Evolutionary conservation across 2,797 vertebrate genomes (phyloP), one percentile per base, ranked within the genome.

Genomic region (Luscinia megarhynchos): DNA sequence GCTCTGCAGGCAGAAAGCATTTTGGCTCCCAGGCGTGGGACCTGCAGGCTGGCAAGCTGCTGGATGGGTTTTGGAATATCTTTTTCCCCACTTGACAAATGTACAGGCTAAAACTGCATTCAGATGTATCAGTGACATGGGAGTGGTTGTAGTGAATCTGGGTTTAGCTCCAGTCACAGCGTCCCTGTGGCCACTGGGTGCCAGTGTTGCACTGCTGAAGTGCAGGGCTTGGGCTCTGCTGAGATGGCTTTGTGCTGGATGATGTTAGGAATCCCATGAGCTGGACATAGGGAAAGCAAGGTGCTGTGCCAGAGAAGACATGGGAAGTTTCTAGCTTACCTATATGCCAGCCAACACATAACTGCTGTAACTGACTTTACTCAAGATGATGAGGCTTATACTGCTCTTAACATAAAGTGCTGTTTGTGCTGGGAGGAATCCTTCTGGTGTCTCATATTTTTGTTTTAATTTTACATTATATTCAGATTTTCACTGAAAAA

Each of bases 91-190:
- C 20, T 11, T 40, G 16, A n/a, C 12, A 73, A 40, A 69, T 12
- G 32, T 29, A 3, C 11, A 10, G 23, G 36, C 1, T 51, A 14
- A 69, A 87, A 23, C 9, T 23, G 8, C 22, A 0, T 27, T 55
- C 26, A 45, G 4, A 5, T 3, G 0, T 12, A 6, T 0, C 11
- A 0, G 38, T 58, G 68, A 5, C 2, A 0, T 9, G 9, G 43
- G 54, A 74, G 15, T 17, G 59, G 16, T 55, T 50, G 1, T 7
- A 20, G 36, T 15, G 36, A 29, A 54, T 23, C 21, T 2, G 2
- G 7, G 36, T 92, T 76, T 87, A 40, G 50, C 43, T 5, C 16
- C 12, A 40, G 9, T 63, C 12, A 1, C 36, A 11, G 21, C 30
- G 81, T 75, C 54, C 53, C 24, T 53, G 34, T 76, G 79, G 66